Percentiles rank a stretch among this genome's conserved stretches.
Evolutionary conservation across 2,888 invertebrate genomes (phyloP).

Genomic region (Polymixis flavicincta): DNA sequence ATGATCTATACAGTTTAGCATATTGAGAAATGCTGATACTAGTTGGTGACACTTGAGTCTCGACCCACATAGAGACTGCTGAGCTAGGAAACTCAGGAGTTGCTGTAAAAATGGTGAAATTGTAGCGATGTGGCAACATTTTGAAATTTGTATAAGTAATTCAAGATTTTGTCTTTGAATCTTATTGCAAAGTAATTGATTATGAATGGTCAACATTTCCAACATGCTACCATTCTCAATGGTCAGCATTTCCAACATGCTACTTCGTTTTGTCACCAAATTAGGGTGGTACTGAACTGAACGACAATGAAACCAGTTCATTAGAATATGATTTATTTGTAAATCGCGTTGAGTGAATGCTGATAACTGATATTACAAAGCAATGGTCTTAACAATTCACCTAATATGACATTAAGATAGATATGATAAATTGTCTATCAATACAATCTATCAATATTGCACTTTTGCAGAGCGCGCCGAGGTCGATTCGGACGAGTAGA

Average conservation of each 20-base stretch:
- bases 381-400: not conserved
- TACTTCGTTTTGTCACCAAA: not conserved
- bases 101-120: no score
- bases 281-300: not conserved
- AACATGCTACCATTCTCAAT: not conserved
- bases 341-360: not conserved
- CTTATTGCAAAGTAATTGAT: not conserved
- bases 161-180: not conserved
- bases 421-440: constrained; percentile 8
- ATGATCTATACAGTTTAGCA: not conserved
- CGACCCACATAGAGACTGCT: constrained; percentile 22
- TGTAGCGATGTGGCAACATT: not conserved
- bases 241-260: not conserved
- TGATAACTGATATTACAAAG: not conserved
- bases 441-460: constrained; percentile 42
- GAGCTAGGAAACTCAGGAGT: constrained; percentile 1
- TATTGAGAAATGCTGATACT: constrained; percentile 10
- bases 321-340: not conserved
- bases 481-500: constrained; percentile 70
- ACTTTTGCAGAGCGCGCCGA: constrained; percentile 52
- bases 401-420: not conserved
- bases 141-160: no score
- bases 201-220: not conserved
- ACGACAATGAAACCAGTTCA: not conserved
- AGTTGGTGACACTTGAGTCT: not conserved